Evolutionary conservation across 2,888 invertebrate genomes (phyloP).

Genomic region (Coecobrya sp.): DNA sequence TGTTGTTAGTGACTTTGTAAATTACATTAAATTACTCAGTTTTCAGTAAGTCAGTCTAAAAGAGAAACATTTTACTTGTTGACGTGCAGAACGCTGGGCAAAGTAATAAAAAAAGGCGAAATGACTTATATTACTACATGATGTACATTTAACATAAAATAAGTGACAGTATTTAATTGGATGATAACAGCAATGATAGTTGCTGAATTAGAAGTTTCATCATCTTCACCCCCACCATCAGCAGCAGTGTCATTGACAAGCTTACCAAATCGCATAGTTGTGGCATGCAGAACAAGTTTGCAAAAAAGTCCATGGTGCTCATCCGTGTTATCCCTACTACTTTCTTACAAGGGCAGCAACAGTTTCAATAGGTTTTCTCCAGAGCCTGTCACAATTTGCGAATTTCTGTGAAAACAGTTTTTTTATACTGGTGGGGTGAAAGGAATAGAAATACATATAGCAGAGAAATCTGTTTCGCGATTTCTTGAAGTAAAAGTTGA

Average conservation of each 20-base stretch:
- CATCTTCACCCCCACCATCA: slow-evolving; percentile 24
- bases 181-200: slow-evolving; percentile 66
- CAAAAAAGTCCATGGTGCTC: slow-evolving; percentile 23
- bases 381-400: slow-evolving; percentile 14
- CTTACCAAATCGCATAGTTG: not conserved
- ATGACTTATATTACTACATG: slow-evolving; percentile 19
- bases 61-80: slow-evolving; percentile 49
- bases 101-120: slow-evolving; percentile 55
- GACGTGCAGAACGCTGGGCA: slow-evolving; percentile 61
- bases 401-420: slow-evolving; percentile 30
- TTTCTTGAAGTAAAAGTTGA: slow-evolving; percentile 67
- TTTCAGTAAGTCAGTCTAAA: slow-evolving; percentile 12
- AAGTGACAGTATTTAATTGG: slow-evolving; percentile 76
- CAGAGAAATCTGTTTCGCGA: slow-evolving; percentile 48
- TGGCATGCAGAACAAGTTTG: slow-evolving; percentile 64
- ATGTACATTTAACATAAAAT: slow-evolving; percentile 45
- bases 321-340: not conserved
- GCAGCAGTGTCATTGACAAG: not conserved
- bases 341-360: slow-evolving; percentile 38
- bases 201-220: slow-evolving; percentile 68
- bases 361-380: slow-evolving; percentile 7
- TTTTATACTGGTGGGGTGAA: slow-evolving; percentile 7
- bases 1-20: slow-evolving; percentile 73
- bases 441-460: slow-evolving; percentile 16
- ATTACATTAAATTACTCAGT: slow-evolving; percentile 77